Evolutionary conservation across 2,113 vertebrate species (phyloP).

Genomic region (Sialia sialis): DNA sequence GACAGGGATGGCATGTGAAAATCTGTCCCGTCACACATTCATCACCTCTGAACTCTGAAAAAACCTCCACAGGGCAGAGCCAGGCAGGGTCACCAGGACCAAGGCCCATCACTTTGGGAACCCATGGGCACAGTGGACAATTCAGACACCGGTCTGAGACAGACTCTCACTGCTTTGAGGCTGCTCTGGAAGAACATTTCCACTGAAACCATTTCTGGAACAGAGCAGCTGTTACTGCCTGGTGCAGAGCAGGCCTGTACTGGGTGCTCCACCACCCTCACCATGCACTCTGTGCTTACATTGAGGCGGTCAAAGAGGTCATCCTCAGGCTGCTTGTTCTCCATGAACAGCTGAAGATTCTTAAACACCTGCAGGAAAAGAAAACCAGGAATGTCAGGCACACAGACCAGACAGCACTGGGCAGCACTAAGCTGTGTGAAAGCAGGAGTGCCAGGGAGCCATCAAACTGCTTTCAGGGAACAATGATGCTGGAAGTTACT

Average conservation of each 20-base stretch:
- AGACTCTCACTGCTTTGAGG: neutral
- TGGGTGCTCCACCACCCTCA: neutral
- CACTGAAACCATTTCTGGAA: neutral
- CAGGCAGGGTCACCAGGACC: neutral
- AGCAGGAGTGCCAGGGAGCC: neutral
- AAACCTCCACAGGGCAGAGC: neutral
- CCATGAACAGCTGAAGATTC: conserved; percentile 96
- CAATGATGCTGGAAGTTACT: neutral
- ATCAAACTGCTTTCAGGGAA: neutral
- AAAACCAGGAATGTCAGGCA: neutral
- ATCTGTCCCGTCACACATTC: neutral
- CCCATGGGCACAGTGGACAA: neutral
- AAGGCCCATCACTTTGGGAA: neutral
- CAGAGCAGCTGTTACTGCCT: neutral
- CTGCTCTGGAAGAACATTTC: neutral
- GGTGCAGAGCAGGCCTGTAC: neutral
- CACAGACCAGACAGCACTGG: neutral
- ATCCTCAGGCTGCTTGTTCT: conserved; percentile 95
- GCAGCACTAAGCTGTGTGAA: neutral
- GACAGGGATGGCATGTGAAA: neutral
- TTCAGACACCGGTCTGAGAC: neutral
- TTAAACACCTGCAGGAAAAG: conserved; percentile 87
- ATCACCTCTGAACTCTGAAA: neutral
- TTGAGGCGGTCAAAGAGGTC: conserved; percentile 97
- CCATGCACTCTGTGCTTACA: conserved; percentile 71